Conservation (phyloP, 1,140 invertebrate genomes). For the Linepithema humile region DNA sequence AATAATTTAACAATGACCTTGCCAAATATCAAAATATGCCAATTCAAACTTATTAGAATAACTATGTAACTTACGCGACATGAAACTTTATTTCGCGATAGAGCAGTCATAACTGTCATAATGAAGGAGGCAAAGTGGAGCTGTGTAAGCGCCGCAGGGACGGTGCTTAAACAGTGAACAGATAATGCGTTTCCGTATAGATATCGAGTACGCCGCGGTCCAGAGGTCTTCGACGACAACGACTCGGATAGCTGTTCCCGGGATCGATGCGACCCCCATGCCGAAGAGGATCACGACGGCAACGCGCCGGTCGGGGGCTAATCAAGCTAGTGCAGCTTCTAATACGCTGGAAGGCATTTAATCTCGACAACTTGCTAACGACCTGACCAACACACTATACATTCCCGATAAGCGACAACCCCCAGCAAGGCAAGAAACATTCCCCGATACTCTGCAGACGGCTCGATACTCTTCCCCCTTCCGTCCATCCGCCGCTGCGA, state of each 20-base stretch:
- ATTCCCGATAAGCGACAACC: constrained; percentile 82
- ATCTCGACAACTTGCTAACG: constrained; percentile 84
- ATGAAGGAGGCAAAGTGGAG: background rate
- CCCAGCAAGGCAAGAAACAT: constrained; percentile 78
- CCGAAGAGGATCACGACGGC: constrained; percentile 53
- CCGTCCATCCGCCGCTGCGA: constrained; percentile 19
- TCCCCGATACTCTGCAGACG: constrained; percentile 65
- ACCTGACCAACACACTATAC: constrained; percentile 84
- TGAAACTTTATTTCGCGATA: constrained; percentile 28
- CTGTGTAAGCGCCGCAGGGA: background rate
- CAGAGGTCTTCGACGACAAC: constrained; percentile 57
- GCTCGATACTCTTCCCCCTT: constrained; percentile 53
- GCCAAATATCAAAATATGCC: background rate
- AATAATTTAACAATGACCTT: background rate
- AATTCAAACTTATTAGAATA: background rate
- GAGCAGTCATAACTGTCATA: background rate
- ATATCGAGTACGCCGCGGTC: constrained; percentile 57
- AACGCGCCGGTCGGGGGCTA: constrained; percentile 71
- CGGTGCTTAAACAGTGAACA: constrained; percentile 63
- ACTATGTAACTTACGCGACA: background rate
- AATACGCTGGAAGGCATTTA: constrained; percentile 83
- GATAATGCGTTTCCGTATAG: constrained; percentile 69
- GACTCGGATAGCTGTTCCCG: constrained; percentile 55
- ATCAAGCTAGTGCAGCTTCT: constrained; percentile 81
- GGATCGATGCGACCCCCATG: constrained; percentile 65